Evolutionary conservation across 92 coral and sea anemone species (phyloP).

Genomic region (Porites lobata): DNA sequence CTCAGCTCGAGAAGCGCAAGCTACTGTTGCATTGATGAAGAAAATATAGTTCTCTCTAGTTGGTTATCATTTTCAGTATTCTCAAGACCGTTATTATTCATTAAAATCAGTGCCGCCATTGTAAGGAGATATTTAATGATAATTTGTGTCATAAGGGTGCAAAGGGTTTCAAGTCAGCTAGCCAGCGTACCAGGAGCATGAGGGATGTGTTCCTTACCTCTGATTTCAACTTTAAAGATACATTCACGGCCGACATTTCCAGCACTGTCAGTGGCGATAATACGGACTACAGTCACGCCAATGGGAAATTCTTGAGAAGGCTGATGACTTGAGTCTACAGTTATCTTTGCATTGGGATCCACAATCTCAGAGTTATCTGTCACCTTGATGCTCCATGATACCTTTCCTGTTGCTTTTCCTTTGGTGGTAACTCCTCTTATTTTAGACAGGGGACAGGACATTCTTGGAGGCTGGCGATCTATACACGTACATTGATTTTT

Average conservation of each 20-base stretch:
- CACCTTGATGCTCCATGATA: background rate
- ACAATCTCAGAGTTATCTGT: background rate
- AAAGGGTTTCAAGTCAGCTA: too few relatives aligned
- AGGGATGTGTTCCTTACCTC: background rate
- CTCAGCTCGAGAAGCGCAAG: too few relatives aligned
- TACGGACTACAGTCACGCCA: background rate
- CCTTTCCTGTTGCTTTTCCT: conserved; percentile 9
- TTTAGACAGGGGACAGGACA: background rate
- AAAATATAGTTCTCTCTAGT: too few relatives aligned
- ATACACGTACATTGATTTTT: background rate
- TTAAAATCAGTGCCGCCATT: too few relatives aligned
- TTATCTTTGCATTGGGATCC: conserved; percentile 8
- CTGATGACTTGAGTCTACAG: background rate
- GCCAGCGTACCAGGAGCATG: too few relatives aligned
- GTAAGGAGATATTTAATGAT: too few relatives aligned
- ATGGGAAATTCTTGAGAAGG: conserved; percentile 12
- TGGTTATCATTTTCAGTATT: too few relatives aligned
- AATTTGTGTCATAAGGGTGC: too few relatives aligned
- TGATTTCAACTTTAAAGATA: background rate
- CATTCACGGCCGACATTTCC: background rate
- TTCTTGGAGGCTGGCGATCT: background rate
- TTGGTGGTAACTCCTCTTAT: background rate
- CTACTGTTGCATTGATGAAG: too few relatives aligned
- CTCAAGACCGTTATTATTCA: too few relatives aligned
- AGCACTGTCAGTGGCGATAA: background rate